Percentiles rank a stretch among this genome's conserved stretches.
Conservation (phyloP, 2,888 invertebrate species). For the Alviniconcha strummeri region DNA sequence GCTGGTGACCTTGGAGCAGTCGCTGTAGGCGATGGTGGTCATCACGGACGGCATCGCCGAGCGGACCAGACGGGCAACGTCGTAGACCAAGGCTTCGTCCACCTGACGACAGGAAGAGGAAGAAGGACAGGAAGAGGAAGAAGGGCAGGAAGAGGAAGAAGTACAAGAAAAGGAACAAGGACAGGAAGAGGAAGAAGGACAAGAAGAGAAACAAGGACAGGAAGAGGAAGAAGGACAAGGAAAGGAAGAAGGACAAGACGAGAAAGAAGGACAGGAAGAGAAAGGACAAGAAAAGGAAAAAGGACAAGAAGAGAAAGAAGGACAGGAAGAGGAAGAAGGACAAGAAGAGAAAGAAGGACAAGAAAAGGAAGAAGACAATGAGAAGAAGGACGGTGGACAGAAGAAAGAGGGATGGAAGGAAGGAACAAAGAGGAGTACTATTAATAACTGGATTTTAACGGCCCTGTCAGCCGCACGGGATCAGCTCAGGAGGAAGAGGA, state of each 20-base stretch:
- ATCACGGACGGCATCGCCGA: neutral
- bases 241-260: neutral
- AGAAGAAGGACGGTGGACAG: too few relatives aligned
- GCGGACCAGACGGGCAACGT: conserved; percentile 82
- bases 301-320: neutral
- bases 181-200: neutral
- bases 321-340: neutral
- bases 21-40: conserved; percentile 19
- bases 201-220: neutral
- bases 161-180: neutral
- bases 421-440: neutral
- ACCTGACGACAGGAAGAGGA: conserved; percentile 75
- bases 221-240: neutral
- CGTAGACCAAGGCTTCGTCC: conserved; percentile 90
- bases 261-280: neutral
- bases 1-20: conserved; percentile 32
- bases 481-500: too few relatives aligned
- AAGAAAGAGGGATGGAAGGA: neutral
- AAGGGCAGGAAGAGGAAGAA: neutral
- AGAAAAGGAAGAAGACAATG: too few relatives aligned
- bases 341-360: too few relatives aligned
- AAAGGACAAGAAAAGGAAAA: neutral
- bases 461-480: too few relatives aligned
- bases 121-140: neutral
- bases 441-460: neutral